Percentiles rank a stretch among this genome's conserved stretches.
Evolutionary conservation across 1,140 invertebrate genomes (phyloP).

Genomic region (Drosophila sp.): DNA sequence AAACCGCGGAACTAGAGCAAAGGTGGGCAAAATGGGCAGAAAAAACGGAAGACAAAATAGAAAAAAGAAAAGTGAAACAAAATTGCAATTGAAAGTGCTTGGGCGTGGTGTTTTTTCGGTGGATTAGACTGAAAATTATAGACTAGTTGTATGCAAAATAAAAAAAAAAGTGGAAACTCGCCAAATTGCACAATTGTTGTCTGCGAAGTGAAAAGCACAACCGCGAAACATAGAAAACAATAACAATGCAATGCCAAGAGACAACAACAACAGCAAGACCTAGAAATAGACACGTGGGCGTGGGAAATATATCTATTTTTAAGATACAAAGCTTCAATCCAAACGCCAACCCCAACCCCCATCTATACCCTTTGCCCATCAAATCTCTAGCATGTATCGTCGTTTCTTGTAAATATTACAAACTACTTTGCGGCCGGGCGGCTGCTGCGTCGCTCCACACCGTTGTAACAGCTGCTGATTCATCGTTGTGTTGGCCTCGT

Average conservation of each 20-base stretch:
- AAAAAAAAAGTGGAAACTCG: conserved; percentile 65
- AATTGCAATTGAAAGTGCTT: conserved; percentile 55
- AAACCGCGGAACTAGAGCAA: conserved; percentile 58
- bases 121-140: conserved; percentile 25
- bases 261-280: conserved; percentile 55
- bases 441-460: conserved; percentile 29
- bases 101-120: conserved; percentile 12
- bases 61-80: conserved; percentile 23
- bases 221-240: conserved; percentile 28
- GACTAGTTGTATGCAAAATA: conserved; percentile 16
- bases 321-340: conserved; percentile 31
- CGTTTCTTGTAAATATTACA: conserved; percentile 62
- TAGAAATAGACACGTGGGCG: conserved; percentile 80
- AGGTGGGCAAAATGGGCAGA: conserved; percentile 53
- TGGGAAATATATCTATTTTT: conserved; percentile 75
- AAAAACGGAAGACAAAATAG: conserved; percentile 2
- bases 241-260: conserved; percentile 55
- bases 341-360: conserved; percentile 8
- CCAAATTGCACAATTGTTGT: conserved; percentile 72
- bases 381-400: conserved; percentile 34
- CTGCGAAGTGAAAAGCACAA: conserved; percentile 13
- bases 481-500: conserved; percentile 10
- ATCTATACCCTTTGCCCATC: conserved; percentile 1
- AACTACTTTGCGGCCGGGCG: conserved; percentile 27
- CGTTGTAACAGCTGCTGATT: conserved; percentile 34